Conservation (phyloP, 1,140 invertebrate species). For the Drosophila parabipectinata region DNA sequence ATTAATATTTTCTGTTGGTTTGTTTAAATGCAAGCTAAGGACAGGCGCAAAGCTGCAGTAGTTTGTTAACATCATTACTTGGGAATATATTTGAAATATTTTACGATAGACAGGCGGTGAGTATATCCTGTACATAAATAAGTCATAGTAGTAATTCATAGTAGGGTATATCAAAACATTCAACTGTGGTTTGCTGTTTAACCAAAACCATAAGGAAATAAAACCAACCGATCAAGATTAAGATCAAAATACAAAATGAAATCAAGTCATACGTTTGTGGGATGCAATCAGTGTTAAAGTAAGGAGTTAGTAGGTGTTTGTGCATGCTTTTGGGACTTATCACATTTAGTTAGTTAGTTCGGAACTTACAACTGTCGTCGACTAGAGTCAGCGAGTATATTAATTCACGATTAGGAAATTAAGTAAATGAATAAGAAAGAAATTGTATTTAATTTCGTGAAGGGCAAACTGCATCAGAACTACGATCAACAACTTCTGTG, state of each 20-base stretch:
- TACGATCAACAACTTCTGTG: constrained; percentile 29
- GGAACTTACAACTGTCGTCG: constrained; percentile 75
- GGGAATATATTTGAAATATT: constrained; percentile 24
- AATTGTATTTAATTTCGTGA: constrained; percentile 17
- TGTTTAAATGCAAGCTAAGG: constrained; percentile 49
- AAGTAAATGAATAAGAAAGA: constrained; percentile 29
- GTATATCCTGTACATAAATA: constrained; percentile 27
- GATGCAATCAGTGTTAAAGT: constrained; percentile 10
- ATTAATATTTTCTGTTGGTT: constrained; percentile 28
- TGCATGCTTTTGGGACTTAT: constrained; percentile 35
- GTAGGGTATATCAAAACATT: constrained; percentile 64
- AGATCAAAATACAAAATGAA: constrained; percentile 10
- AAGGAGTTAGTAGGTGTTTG: constrained; percentile 13
- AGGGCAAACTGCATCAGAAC: constrained; percentile 11
- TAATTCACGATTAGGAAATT: constrained; percentile 23
- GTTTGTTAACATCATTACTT: constrained; percentile 33
- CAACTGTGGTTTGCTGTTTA: constrained; percentile 76
- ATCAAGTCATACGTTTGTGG: constrained; percentile 16
- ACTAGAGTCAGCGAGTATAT: constrained; percentile 55
- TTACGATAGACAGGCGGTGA: constrained; percentile 28
- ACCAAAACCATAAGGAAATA: constrained; percentile 35
- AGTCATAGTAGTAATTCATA: constrained; percentile 31
- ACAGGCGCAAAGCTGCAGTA: constrained; percentile 69
- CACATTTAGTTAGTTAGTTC: constrained; percentile 49
- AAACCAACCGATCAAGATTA: constrained; percentile 14